Evolutionary conservation across 2,113 vertebrate species (phyloP), one percentile per base, ranked within the genome.

Genomic region (Rousettus leschenaultii): DNA sequence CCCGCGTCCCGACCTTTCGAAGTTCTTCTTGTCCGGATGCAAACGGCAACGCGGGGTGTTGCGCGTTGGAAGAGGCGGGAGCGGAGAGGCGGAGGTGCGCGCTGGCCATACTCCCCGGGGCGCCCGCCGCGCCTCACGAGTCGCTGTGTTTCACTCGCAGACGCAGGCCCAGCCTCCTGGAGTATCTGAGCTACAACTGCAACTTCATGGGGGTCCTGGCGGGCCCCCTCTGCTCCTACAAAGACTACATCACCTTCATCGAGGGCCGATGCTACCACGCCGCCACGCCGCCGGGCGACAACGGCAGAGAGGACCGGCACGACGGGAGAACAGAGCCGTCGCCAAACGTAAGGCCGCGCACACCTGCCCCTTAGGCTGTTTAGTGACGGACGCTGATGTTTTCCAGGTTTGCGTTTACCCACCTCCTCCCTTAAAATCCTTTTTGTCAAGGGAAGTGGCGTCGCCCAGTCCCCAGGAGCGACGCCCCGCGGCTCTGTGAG

Each of bases 131-230:
- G 35, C 96, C 97, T 98, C 94, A 98, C 94, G 0, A 89, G 92
- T 80, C 96, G 95, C 94, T 95, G 88, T 98, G 92, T 98, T 98
- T 98, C 59, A 88, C 90, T 97, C 98, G 7, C 98, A 99, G 99
- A 98, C 99, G 99, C 97, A 99, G 99, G 99, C 99, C 99, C 91
- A 99, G 99, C 98, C 98, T 99, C 77, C 98, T 99, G 98, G 99
- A 99, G 98, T 99, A 99, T 98, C 98, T 99, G 96, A 99, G 99
- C 98, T 99, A 99, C 98, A 99, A 99, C 98, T 99, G 99, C 98
- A 99, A 99, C 99, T 99, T 99, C 99, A 99, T 99, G 99, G 99
- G 99, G 89, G 99, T 99, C 98, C 98, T 99, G 98, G 99, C 99
- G 1, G 99, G 99, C 73, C 99, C 99, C 3, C 99, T 99, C 55